Evolutionary conservation across 2,888 invertebrate genomes (phyloP).

Genomic region (Euproctis similis): DNA sequence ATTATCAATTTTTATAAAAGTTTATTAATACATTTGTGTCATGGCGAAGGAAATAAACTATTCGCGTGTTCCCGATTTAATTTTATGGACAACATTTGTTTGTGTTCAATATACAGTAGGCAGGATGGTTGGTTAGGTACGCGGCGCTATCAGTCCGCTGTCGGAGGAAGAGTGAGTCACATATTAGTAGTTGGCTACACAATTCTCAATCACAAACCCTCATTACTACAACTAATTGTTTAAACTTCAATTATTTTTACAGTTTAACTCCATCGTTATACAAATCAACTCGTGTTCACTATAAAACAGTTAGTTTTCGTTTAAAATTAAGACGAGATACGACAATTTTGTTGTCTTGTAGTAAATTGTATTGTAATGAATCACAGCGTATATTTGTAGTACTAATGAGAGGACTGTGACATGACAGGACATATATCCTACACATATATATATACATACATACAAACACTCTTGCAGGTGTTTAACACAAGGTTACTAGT

Average conservation of each 20-base stretch:
- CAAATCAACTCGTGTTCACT: no score
- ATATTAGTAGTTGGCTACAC: no score
- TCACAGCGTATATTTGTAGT: no score
- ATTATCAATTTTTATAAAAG: conserved; percentile 24
- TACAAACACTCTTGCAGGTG: conserved; percentile 37
- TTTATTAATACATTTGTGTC: conserved; percentile 55
- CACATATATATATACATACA: conserved; percentile 24
- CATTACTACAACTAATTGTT: no score
- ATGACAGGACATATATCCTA: conserved; percentile 34
- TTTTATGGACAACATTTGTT: no score
- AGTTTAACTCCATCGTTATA: conserved; percentile 35
- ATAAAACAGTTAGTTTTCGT: no score
- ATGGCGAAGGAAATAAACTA: conserved; percentile 43
- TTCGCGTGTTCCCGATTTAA: no score
- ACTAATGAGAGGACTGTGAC: no score
- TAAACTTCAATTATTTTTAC: conserved; percentile 52
- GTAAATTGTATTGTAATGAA: conserved; percentile 39
- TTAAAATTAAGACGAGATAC: no score
- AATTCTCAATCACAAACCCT: conserved; percentile 51
- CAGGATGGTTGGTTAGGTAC: conserved; percentile 69
- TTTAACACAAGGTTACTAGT: conserved; percentile 57
- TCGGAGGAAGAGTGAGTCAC: conserved; percentile 70
- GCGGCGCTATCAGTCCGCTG: conserved; percentile 57
- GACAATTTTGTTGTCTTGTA: no score
- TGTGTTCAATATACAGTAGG: no score